phyloP scores from a whole-genome alignment of 2,888 invertebrate species.

The Drosophila aldrichi region DNA sequence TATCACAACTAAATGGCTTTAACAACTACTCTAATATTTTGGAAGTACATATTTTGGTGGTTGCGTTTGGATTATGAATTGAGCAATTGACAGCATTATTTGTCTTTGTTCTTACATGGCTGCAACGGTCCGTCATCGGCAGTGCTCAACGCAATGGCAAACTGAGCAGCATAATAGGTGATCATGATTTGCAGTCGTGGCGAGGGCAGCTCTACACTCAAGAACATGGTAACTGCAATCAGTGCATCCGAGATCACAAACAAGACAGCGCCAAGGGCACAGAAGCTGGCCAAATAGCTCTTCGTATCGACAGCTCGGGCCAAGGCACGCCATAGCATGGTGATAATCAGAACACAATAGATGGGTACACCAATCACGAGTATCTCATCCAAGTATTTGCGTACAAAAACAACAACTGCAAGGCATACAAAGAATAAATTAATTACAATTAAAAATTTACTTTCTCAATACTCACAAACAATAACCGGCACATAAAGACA shows the following conservation, averaged over 20 bases:
- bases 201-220: constrained; percentile 82
- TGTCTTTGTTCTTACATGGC: constrained; percentile 39
- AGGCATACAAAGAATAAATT: neutral
- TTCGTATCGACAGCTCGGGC: constrained; percentile 86
- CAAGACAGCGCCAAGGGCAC: constrained; percentile 89
- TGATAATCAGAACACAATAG: constrained; percentile 90
- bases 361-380: constrained; percentile 89
- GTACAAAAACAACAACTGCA: constrained; percentile 79
- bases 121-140: constrained; percentile 55
- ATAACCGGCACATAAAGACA: constrained; percentile 86
- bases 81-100: constrained; percentile 43
- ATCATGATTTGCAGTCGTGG: constrained; percentile 92
- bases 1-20: constrained; percentile 54
- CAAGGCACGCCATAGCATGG: constrained; percentile 94
- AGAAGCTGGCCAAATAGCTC: constrained; percentile 90
- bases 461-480: constrained; percentile 85
- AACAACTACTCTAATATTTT: constrained; percentile 49
- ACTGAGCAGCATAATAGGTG: constrained; percentile 95
- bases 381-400: constrained; percentile 74
- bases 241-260: constrained; percentile 94
- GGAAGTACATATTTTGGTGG: constrained; percentile 76
- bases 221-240: constrained; percentile 92
- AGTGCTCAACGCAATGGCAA: constrained; percentile 92
- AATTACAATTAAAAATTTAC: neutral
- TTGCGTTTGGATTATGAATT: constrained; percentile 50